These are phyloP conservation scores for Apodemus speciosus DNA, from an alignment of 2,113 vertebrate genomes.

Conservation along the genomic window DNA sequence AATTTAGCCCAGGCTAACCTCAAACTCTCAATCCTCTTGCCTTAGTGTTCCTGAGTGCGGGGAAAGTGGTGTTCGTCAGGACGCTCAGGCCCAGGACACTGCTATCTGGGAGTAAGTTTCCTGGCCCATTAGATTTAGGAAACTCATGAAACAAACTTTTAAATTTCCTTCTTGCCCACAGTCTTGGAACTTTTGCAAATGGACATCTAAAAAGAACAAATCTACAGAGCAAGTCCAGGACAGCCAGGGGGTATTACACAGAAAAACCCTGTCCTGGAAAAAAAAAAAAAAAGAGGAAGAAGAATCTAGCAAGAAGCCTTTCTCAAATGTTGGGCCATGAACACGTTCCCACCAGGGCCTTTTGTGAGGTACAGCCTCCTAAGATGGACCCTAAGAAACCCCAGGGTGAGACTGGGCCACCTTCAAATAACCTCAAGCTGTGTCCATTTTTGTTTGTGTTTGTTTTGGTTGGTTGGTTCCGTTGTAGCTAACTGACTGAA, in stretches of 20 bases:
- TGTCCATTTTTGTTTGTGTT: neutral
- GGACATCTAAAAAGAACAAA: slow-evolving; percentile 56
- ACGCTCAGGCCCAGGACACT: neutral
- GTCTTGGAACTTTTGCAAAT: slow-evolving; percentile 39
- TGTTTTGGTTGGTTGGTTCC: neutral
- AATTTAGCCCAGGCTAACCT: neutral
- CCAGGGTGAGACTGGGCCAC: neutral
- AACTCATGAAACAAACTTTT: slow-evolving; percentile 53
- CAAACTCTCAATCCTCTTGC: neutral
- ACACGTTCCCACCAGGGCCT: neutral
- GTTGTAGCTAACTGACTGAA: neutral
- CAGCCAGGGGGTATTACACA: too few species aligned
- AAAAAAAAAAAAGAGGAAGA: too few species aligned
- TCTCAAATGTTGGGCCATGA: slow-evolving; percentile 42
- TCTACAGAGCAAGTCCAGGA: neutral
- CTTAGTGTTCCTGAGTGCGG: neutral
- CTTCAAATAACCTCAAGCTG: neutral
- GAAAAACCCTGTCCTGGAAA: too few species aligned
- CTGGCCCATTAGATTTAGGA: slow-evolving; percentile 52
- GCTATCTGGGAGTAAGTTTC: slow-evolving; percentile 51
- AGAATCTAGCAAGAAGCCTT: slow-evolving; percentile 21
- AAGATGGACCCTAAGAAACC: neutral
- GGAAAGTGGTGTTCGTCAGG: neutral
- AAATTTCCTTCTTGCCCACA: slow-evolving; percentile 64
- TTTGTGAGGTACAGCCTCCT: neutral